phyloP scores from a whole-genome alignment of 2,797 vertebrate genomes.

The Cirrhinus mrigala region DNA sequence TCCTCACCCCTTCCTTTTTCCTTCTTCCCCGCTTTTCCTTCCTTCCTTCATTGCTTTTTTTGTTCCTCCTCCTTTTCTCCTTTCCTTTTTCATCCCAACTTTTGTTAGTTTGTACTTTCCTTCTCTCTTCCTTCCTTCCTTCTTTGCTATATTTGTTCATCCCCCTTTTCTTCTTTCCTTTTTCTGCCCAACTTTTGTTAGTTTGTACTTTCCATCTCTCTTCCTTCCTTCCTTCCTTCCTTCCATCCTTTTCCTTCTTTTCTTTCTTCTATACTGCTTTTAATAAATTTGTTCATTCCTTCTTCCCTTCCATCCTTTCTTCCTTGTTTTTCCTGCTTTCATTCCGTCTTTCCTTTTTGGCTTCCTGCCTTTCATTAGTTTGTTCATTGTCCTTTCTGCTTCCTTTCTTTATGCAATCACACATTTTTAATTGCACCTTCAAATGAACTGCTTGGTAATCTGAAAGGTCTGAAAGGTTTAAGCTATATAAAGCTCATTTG shows the following conservation, averaged over 20 bases:
- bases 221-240: background rate
- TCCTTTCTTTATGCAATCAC: background rate
- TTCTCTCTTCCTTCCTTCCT: too few species aligned
- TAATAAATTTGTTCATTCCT: too few species aligned
- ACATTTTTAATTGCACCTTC: background rate
- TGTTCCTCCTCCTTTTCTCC: too few species aligned
- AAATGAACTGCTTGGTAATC: background rate
- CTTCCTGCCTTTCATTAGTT: background rate
- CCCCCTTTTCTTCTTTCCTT: background rate
- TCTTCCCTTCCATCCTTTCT: background rate
- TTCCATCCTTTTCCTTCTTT: background rate
- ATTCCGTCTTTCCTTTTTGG: background rate
- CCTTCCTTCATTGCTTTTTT: too few species aligned
- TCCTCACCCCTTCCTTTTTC: background rate
- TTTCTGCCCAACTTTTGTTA: background rate
- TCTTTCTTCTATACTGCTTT: too few species aligned
- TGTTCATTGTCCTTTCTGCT: background rate
- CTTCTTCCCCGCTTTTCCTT: too few species aligned
- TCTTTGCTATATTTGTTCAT: too few species aligned
- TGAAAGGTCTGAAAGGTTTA: background rate
- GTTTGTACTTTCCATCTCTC: too few species aligned
- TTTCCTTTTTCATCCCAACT: background rate
- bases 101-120: background rate
- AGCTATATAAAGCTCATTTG: background rate
- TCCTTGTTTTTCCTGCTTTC: too few species aligned